A percentile compares a stretch with the other conserved stretches of the same genome.
phyloP scores from a whole-genome alignment of 1,140 invertebrate species.

The Galendromus occidentalis region DNA sequence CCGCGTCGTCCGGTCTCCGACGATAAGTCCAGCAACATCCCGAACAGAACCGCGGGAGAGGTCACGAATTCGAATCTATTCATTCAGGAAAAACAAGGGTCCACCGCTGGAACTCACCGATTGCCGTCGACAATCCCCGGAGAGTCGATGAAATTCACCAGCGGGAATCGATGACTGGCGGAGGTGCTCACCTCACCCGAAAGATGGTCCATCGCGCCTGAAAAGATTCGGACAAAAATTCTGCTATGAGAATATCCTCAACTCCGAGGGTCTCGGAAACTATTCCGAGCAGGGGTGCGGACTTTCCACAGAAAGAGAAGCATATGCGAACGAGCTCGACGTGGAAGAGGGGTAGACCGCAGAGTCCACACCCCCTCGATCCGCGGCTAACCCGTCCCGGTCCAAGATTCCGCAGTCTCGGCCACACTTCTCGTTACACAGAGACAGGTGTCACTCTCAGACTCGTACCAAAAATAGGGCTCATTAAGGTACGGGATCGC shows the following conservation, averaged over 20 bases:
- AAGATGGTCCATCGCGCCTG: constrained; percentile 38
- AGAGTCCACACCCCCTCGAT: too few species aligned
- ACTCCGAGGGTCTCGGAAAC: not conserved
- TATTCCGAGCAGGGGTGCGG: not conserved
- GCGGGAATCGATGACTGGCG: constrained; percentile 37
- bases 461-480: constrained; percentile 9
- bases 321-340: constrained; percentile 2
- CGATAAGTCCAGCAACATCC: too few species aligned
- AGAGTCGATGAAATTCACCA: constrained; percentile 42
- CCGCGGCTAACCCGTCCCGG: too few species aligned
- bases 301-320: not conserved
- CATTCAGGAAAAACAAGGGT: too few species aligned
- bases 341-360: too few species aligned
- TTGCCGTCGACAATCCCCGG: constrained; percentile 40
- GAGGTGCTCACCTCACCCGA: constrained; percentile 40
- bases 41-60: too few species aligned
- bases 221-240: constrained; percentile 13
- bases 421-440: not conserved
- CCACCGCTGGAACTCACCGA: too few species aligned
- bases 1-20: too few species aligned
- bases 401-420: too few species aligned
- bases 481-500: not conserved
- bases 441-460: constrained; percentile 10
- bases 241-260: too few species aligned
- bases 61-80: too few species aligned